Conservation (phyloP, 2,888 invertebrate species). For the Diarsia mendica region DNA sequence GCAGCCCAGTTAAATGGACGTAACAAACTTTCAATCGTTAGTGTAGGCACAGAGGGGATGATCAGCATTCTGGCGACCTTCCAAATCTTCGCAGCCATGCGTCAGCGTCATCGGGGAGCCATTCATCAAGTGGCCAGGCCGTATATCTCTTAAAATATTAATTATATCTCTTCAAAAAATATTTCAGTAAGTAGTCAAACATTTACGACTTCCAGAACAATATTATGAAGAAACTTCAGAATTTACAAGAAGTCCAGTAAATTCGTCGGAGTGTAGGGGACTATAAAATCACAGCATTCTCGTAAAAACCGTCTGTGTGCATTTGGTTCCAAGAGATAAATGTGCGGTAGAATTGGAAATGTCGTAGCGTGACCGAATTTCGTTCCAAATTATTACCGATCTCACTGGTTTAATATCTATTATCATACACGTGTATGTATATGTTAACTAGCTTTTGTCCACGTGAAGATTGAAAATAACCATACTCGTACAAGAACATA, state of each 20-base stretch:
- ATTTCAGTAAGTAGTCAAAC: not conserved
- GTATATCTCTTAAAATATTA: slow-evolving; percentile 2
- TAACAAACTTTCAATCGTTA: slow-evolving; percentile 32
- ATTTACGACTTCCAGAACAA: slow-evolving; percentile 7
- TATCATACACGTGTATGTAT: not conserved
- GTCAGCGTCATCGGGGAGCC: slow-evolving; percentile 65
- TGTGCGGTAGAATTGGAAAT: slow-evolving; percentile 5
- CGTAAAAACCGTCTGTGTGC: not conserved
- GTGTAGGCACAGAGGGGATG: slow-evolving; percentile 13
- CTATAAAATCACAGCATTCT: slow-evolving; percentile 29
- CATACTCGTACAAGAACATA: not conserved
- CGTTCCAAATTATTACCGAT: slow-evolving; percentile 8
- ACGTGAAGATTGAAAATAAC: not conserved
- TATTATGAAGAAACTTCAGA: slow-evolving; percentile 1
- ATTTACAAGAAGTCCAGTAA: slow-evolving; percentile 9
- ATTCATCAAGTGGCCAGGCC: slow-evolving; percentile 58
- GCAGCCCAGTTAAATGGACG: slow-evolving; percentile 1
- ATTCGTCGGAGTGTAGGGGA: not conserved
- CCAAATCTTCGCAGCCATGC: slow-evolving; percentile 66
- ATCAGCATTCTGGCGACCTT: slow-evolving; percentile 65
- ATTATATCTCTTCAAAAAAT: not conserved
- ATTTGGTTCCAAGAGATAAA: slow-evolving; percentile 24
- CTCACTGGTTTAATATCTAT: slow-evolving; percentile 22
- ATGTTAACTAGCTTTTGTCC: not conserved
- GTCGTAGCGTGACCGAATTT: slow-evolving; percentile 25